These are phyloP conservation scores for Brachyptera putata DNA, from an alignment of 2,888 invertebrate genomes.

Conservation along the genomic window DNA sequence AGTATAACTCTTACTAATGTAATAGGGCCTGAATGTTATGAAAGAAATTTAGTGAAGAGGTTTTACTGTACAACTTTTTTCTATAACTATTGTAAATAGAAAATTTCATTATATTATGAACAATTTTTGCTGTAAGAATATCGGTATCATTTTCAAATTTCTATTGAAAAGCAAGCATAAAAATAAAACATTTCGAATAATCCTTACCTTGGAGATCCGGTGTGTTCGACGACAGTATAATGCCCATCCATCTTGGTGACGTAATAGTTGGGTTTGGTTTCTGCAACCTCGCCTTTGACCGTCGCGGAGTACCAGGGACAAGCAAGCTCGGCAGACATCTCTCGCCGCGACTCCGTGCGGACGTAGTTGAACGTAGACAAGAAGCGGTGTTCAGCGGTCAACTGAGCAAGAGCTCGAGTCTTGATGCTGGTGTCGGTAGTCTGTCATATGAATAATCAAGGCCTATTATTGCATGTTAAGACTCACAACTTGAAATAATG, in stretches of 20 bases:
- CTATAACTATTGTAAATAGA: no score
- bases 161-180: no score
- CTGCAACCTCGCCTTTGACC: conserved; percentile 22
- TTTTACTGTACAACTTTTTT: no score
- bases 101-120: no score
- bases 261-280: conserved; percentile 34
- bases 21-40: no score
- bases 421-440: not conserved
- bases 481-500: no score
- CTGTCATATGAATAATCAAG: not conserved
- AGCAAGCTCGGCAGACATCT: conserved; percentile 12
- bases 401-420: not conserved
- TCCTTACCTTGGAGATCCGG: no score
- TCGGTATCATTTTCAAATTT: no score
- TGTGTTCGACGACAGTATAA: not conserved
- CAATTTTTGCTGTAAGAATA: conserved; percentile 12
- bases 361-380: not conserved
- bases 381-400: not conserved
- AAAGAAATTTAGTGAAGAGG: no score
- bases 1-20: no score
- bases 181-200: no score
- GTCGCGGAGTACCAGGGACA: conserved; percentile 23
- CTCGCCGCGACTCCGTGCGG: not conserved
- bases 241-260: conserved; percentile 23
- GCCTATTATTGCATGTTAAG: no score